Evolutionary conservation across 2,888 invertebrate species (phyloP).

Genomic region (Cantharis nigra): DNA sequence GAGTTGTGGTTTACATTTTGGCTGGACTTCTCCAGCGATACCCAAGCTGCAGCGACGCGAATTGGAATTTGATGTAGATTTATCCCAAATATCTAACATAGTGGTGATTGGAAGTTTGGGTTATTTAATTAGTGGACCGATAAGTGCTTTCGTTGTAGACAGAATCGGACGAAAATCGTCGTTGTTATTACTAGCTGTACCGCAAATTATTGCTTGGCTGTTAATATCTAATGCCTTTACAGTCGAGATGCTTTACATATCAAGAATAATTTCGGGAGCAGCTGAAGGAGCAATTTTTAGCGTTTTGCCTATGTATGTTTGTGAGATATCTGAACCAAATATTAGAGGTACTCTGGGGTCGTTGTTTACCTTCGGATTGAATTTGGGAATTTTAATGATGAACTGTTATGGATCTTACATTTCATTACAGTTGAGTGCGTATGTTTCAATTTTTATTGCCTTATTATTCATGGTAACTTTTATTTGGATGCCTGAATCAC

Average conservation of each 20-base stretch:
- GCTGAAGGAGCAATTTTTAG: constrained; percentile 36
- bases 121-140: constrained; percentile 21
- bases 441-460: constrained; percentile 30
- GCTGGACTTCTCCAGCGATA: constrained; percentile 36
- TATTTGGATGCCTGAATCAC: constrained; percentile 61
- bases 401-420: constrained; percentile 7
- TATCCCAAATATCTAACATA: constrained; percentile 34
- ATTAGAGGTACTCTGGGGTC: constrained; percentile 32
- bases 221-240: constrained; percentile 32
- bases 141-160: constrained; percentile 36
- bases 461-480: constrained; percentile 37
- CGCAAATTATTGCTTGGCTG: constrained; percentile 41
- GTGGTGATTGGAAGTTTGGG: constrained; percentile 33
- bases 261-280: constrained; percentile 29
- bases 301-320: constrained; percentile 35
- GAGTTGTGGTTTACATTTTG: constrained; percentile 28
- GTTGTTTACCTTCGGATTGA: constrained; percentile 24
- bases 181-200: constrained; percentile 42
- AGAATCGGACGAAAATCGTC: constrained; percentile 43
- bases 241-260: constrained; percentile 15
- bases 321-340: constrained; percentile 35
- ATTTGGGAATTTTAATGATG: constrained; percentile 7
- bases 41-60: constrained; percentile 27
- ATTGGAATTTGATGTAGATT: constrained; percentile 18
- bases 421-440: neutral